Percentiles rank a stretch among this genome's conserved stretches.
These are phyloP conservation scores for Pollimyrus isidori DNA, from an alignment of 2,113 vertebrate genomes.

Conservation along the genomic window DNA sequence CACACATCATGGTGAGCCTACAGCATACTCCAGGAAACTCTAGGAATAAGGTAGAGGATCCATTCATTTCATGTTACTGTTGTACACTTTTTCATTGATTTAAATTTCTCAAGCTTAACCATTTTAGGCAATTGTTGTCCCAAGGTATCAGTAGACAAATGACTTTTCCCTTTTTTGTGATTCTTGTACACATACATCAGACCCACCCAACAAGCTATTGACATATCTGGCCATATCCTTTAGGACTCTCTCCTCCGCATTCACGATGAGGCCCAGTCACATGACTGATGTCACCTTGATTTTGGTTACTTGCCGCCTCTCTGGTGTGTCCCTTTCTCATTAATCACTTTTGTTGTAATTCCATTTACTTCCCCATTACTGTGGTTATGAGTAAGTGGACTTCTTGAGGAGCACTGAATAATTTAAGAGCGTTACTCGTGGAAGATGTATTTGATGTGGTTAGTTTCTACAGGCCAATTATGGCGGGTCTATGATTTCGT, in stretches of 20 bases:
- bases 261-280: not conserved
- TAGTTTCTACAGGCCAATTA: not conserved
- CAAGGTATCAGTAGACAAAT: not conserved
- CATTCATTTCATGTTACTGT: not conserved
- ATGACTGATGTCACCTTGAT: not conserved
- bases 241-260: not conserved
- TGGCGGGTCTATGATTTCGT: not conserved
- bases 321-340: not conserved
- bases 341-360: constrained; percentile 8
- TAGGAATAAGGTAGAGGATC: not conserved
- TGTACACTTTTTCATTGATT: not conserved
- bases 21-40: not conserved
- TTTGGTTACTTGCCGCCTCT: not conserved
- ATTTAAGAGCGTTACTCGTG: not conserved
- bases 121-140: not conserved
- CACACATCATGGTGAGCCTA: not conserved
- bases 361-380: constrained; percentile 12
- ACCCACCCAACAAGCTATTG: not conserved
- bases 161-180: not conserved
- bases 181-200: not conserved
- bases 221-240: not conserved
- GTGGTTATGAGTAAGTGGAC: constrained; percentile 10
- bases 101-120: not conserved
- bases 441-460: not conserved
- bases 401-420: not conserved